Percentiles rank a stretch among this genome's conserved stretches.
phyloP scores from a whole-genome alignment of 2,888 invertebrate species.

The Phaedon cochleariae region DNA sequence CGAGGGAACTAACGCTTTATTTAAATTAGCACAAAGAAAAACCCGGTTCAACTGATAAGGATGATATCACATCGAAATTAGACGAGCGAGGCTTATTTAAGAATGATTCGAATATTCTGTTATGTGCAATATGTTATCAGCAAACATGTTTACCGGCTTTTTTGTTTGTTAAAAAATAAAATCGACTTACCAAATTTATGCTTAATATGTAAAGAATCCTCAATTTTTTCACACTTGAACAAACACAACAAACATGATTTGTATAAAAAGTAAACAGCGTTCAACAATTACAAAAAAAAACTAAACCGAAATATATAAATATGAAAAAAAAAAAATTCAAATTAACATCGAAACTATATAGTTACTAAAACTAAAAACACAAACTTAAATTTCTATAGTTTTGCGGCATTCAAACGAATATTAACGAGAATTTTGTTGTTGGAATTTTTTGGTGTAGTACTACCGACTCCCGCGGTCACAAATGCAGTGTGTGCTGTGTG shows the following conservation, averaged over 20 bases:
- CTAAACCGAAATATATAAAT: slow-evolving; percentile 17
- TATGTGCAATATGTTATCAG: neutral
- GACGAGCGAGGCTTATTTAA: too few species aligned
- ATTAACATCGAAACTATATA: slow-evolving; percentile 31
- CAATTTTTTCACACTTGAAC: slow-evolving; percentile 56
- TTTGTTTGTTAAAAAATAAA: slow-evolving; percentile 24
- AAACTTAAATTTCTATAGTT: slow-evolving; percentile 43
- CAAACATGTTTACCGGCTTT: slow-evolving; percentile 19
- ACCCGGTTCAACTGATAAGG: neutral
- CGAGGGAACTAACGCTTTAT: neutral
- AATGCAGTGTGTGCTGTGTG: slow-evolving; percentile 61
- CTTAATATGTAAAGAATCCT: slow-evolving; percentile 44
- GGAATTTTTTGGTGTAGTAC: slow-evolving; percentile 46
- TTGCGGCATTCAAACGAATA: neutral
- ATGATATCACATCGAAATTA: neutral
- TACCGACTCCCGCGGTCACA: slow-evolving; percentile 53
- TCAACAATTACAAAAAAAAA: slow-evolving; percentile 27
- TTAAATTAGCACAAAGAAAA: too few species aligned
- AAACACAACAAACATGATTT: slow-evolving; percentile 62
- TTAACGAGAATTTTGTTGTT: slow-evolving; percentile 41
- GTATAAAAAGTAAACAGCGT: slow-evolving; percentile 37
- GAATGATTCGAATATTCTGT: too few species aligned
- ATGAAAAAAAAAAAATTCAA: slow-evolving; percentile 11
- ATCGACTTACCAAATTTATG: slow-evolving; percentile 53
- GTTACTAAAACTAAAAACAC: slow-evolving; percentile 44